These are phyloP conservation scores for Deilephila elpenor DNA, from an alignment of 2,888 invertebrate species.

Conservation along the genomic window DNA sequence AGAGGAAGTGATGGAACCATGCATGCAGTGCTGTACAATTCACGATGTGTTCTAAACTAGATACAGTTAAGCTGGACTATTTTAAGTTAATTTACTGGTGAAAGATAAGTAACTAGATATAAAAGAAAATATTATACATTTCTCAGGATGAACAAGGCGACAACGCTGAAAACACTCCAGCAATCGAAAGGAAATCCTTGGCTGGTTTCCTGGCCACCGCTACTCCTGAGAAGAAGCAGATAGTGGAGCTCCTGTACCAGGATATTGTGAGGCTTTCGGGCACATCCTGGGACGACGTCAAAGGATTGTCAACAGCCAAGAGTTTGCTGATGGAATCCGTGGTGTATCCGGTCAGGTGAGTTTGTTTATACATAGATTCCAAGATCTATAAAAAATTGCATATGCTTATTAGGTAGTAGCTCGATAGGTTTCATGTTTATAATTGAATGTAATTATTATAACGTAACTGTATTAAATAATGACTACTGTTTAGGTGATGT, in stretches of 20 bases:
- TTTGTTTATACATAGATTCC: constrained; percentile 21
- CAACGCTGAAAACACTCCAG: constrained; percentile 44
- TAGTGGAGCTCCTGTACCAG: constrained; percentile 87
- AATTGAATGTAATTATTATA: too few species aligned
- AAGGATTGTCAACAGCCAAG: constrained; percentile 88
- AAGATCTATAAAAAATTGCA: too few species aligned
- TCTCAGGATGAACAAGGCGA: constrained; percentile 44
- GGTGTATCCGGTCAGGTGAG: constrained; percentile 88
- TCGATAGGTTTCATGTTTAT: too few species aligned
- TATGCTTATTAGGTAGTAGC: too few species aligned
- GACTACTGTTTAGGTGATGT: too few species aligned
- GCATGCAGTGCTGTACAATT: too few species aligned
- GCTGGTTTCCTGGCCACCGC: constrained; percentile 57
- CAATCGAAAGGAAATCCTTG: constrained; percentile 65
- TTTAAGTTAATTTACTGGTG: too few species aligned
- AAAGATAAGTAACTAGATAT: too few species aligned
- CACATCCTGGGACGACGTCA: constrained; percentile 92
- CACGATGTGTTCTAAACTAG: too few species aligned
- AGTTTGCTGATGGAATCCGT: constrained; percentile 93
- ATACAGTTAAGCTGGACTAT: too few species aligned
- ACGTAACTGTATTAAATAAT: too few species aligned
- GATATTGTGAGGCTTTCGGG: constrained; percentile 87
- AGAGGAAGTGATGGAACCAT: too few species aligned
- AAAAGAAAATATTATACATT: neutral
- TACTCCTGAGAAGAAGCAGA: constrained; percentile 85